Evolutionary conservation across 2,888 invertebrate genomes (phyloP), one percentile per base, ranked within the genome.

Genomic region (Thecocarcelia acutangulata): DNA sequence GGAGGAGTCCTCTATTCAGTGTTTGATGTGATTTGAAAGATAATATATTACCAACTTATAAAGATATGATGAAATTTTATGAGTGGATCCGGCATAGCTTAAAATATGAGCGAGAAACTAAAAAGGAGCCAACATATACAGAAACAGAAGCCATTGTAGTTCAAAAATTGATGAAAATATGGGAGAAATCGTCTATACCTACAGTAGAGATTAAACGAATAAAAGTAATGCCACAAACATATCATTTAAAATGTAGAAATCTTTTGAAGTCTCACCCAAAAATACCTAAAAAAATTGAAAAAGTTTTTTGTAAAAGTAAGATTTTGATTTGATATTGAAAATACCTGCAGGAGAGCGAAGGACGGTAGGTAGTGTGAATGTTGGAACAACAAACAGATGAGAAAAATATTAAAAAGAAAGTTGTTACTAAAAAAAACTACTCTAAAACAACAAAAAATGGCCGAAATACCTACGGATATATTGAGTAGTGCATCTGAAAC

Each of bases 181-280:
- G 42, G 59, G 21, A 21, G n/a, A 63, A 46, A 50, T 48, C 50
- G 37, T 28, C 33, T 17, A 37, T 64, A 37, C 48, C 48, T 37
- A 48, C 48, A 64, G 37, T 64, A 19, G 64, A 64, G 37, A 9
- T 28, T 33, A 50, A 64, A 50, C 33, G 28, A 50, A 50, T 64
- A n/a, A 50, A 64, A 19, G 48, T 44, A 33, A 48, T 64, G 64
- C 37, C 48, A 19, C 15, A 33, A 17, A 24, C n/a, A n/a, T 24
- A 64, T 64, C 3, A 64, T 64, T 15, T 64, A 64, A 48, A 64
- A 64, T 64, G 28, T 64, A 64, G 33, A 64, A 64, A 50, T 28
- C 64, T 64, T 50, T 19, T 64, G 13, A 48, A 37, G 37, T 64
- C 64, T 33, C 48, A 59, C 9, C 64, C 33, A 50, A 64, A 50